Conservation (phyloP, 2,888 invertebrate species). For the Agrotis segetum region DNA sequence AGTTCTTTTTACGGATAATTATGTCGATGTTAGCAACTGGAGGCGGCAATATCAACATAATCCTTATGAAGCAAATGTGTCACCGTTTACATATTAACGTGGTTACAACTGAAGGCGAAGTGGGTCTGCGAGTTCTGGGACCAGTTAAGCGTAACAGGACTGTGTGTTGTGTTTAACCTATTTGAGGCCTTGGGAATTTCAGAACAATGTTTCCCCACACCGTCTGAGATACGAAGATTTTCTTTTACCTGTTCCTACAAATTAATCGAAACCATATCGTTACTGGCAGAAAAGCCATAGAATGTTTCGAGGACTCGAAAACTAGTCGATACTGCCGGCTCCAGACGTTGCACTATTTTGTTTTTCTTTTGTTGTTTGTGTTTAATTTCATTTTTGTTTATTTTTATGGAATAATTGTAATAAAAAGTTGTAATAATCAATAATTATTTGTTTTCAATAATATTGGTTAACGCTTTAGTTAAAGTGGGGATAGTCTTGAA, state of each 20-base stretch:
- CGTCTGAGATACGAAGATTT: no score
- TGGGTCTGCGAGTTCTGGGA: background rate
- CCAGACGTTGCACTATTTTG: background rate
- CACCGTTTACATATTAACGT: background rate
- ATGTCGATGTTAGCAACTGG: background rate
- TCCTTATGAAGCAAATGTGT: background rate
- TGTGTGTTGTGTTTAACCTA: no score
- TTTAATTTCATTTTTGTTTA: constrained; percentile 50
- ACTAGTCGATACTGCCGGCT: background rate
- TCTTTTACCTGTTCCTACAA: no score
- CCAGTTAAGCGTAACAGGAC: background rate
- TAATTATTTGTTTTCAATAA: constrained; percentile 67
- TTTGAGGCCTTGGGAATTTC: no score
- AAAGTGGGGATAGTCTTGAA: constrained; percentile 79
- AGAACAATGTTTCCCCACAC: no score
- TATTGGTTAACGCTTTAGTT: constrained; percentile 66
- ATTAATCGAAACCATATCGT: no score
- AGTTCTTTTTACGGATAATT: constrained; percentile 23
- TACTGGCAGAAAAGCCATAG: no score
- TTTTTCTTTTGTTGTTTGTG: constrained; percentile 49
- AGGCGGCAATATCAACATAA: background rate
- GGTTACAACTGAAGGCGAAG: background rate
- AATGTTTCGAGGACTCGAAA: no score
- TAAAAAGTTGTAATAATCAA: constrained; percentile 71
- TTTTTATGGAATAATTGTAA: constrained; percentile 57